Conservation (phyloP, 2,888 invertebrate species). For the Troilus luridus region DNA sequence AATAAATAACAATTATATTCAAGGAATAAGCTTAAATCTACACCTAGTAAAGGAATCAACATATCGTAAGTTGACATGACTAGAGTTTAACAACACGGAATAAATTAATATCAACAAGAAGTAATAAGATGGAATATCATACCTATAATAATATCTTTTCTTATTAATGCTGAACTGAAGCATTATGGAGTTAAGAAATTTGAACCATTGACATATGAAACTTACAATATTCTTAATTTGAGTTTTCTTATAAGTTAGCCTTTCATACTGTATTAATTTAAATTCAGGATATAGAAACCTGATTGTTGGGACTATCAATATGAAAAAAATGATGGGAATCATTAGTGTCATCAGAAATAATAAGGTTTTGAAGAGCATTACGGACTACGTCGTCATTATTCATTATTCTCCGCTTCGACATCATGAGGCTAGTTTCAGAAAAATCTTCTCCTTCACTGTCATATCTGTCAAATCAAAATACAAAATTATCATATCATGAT, state of each 20-base stretch:
- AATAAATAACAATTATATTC: slow-evolving; percentile 4
- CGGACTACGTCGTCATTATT: slow-evolving; percentile 64
- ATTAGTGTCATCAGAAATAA: slow-evolving; percentile 64
- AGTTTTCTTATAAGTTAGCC: background rate
- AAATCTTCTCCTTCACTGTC: slow-evolving; percentile 64
- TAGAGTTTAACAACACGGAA: slow-evolving; percentile 23
- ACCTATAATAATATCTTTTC: background rate
- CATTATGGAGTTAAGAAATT: background rate
- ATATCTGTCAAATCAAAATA: slow-evolving; percentile 56
- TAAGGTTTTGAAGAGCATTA: slow-evolving; percentile 65
- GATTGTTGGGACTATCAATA: slow-evolving; percentile 63
- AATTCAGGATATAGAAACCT: slow-evolving; percentile 59
- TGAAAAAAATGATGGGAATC: slow-evolving; percentile 65
- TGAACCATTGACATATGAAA: background rate
- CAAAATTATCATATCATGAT: background rate
- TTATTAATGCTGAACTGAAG: background rate
- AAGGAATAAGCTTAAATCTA: background rate
- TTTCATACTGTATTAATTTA: background rate
- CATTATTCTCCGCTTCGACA: slow-evolving; percentile 58
- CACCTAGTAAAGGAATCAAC: background rate
- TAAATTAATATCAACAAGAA: background rate
- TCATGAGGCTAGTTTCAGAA: slow-evolving; percentile 57
- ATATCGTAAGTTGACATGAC: background rate
- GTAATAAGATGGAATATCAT: background rate
- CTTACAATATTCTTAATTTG: background rate